phyloP scores from a whole-genome alignment of 2,797 vertebrate genomes.

The Perodicticus potto region DNA sequence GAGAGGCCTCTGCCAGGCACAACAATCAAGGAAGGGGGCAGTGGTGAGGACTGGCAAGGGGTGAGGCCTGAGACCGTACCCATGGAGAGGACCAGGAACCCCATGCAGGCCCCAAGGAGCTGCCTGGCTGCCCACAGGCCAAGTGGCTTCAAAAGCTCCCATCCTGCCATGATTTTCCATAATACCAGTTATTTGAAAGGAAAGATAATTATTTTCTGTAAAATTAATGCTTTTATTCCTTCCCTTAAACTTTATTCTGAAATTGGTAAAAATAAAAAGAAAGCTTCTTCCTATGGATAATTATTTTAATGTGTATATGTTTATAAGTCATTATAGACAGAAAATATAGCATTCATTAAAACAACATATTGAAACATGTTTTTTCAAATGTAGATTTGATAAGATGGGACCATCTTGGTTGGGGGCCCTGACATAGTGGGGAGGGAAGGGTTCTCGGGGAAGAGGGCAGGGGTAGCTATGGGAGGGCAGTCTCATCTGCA shows the following conservation, averaged over 20 bases:
- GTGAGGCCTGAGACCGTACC: no score
- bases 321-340: constrained; percentile 73
- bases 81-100: no score
- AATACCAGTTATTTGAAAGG: constrained; percentile 47
- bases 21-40: no score
- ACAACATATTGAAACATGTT: constrained; percentile 82
- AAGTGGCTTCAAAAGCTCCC: no score
- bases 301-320: constrained; percentile 78
- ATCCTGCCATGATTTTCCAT: neutral
- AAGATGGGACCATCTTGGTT: neutral
- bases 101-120: no score
- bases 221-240: constrained; percentile 66
- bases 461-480: no score
- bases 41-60: no score
- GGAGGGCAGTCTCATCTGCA: no score
- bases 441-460: no score
- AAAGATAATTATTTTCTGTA: neutral
- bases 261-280: constrained; percentile 11
- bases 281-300: constrained; percentile 12
- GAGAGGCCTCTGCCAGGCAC: no score
- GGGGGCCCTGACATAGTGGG: no score
- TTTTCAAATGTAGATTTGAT: constrained; percentile 81
- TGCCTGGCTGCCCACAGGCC: no score
- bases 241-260: constrained; percentile 68
- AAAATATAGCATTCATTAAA: constrained; percentile 77